These are phyloP conservation scores for Sinotaia quadrata DNA, from an alignment of 2,888 invertebrate species.

Conservation along the genomic window DNA sequence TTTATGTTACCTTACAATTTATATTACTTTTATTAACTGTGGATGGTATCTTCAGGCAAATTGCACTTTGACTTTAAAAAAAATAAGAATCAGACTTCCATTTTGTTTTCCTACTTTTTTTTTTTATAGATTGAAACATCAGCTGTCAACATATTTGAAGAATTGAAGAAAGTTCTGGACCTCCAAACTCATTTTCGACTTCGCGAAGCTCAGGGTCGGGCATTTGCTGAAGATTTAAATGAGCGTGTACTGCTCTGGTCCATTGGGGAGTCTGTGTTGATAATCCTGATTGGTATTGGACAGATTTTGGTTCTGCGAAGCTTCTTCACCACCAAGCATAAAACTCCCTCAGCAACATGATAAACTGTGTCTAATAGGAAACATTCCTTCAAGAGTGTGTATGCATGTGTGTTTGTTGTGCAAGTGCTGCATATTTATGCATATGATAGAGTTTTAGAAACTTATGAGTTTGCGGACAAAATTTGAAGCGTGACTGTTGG, in stretches of 20 bases:
- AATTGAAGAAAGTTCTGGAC: constrained; percentile 89
- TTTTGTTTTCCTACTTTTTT: constrained; percentile 26
- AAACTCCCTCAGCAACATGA: constrained; percentile 39
- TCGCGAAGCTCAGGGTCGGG: constrained; percentile 93
- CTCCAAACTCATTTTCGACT: constrained; percentile 97
- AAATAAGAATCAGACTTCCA: neutral
- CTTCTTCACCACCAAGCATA: constrained; percentile 85
- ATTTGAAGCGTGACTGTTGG: too few relatives aligned
- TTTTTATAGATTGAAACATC: constrained; percentile 90
- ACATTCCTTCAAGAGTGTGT: neutral
- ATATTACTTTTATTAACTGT: neutral
- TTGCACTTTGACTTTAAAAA: neutral
- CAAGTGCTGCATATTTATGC: neutral
- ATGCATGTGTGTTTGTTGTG: too few relatives aligned
- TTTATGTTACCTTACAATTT: too few relatives aligned
- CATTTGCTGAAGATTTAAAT: constrained; percentile 96
- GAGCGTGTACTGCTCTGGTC: constrained; percentile 91
- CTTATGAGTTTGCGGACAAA: too few relatives aligned
- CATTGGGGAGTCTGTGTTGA: constrained; percentile 86
- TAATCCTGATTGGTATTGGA: constrained; percentile 87
- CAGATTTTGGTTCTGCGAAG: constrained; percentile 93
- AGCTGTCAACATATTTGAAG: constrained; percentile 90
- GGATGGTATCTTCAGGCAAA: neutral
- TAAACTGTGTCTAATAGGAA: constrained; percentile 3
- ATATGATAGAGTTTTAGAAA: neutral